phyloP scores from a whole-genome alignment of 2,113 vertebrate genomes.

The Tonatia bakeri region DNA sequence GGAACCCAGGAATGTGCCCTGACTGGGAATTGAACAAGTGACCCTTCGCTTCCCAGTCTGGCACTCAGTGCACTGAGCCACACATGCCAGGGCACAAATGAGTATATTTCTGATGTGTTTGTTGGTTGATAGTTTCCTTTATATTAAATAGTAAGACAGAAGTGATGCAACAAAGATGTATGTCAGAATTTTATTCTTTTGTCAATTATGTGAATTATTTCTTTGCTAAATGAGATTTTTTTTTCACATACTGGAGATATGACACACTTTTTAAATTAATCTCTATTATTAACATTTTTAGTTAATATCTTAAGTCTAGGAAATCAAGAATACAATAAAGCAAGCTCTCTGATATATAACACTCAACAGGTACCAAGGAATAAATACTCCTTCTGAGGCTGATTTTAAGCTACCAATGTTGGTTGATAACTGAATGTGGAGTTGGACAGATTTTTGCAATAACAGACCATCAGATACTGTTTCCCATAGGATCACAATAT shows the following conservation, averaged over 20 bases:
- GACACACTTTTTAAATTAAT: constrained; percentile 26
- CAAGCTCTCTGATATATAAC: not conserved
- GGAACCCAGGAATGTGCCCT: too few relatives aligned
- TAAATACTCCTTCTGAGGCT: not conserved
- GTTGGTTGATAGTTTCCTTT: not conserved
- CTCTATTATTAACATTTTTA: constrained; percentile 12
- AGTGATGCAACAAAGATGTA: not conserved
- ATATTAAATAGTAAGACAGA: not conserved
- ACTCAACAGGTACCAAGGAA: constrained; percentile 14
- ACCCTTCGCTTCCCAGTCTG: too few relatives aligned
- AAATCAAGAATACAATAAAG: constrained; percentile 23
- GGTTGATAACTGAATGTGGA: not conserved
- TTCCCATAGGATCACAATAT: not conserved
- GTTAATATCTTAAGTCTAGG: not conserved
- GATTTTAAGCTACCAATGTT: not conserved
- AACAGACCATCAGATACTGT: not conserved
- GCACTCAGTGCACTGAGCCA: too few relatives aligned
- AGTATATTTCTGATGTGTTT: not conserved
- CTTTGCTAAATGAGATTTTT: not conserved
- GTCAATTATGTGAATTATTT: not conserved
- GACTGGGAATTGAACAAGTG: too few relatives aligned
- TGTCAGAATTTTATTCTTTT: not conserved
- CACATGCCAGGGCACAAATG: not conserved
- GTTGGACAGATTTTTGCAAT: not conserved
- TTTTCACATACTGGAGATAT: not conserved